Evolutionary conservation across 2,888 invertebrate genomes (phyloP).

Genomic region (Callosobruchus maculatus): DNA sequence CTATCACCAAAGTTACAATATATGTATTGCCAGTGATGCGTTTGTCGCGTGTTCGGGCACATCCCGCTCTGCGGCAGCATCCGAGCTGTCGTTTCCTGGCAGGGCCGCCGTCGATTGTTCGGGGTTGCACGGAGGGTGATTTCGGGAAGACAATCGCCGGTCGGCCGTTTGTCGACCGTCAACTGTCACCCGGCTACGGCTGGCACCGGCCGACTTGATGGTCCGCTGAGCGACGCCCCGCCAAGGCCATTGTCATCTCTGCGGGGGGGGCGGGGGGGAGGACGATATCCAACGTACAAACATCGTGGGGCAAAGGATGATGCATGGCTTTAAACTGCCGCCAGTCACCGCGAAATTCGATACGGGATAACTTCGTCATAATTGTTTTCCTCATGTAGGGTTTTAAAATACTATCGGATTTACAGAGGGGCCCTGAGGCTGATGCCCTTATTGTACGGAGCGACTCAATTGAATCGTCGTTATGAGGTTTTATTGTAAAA

Average conservation of each 20-base stretch:
- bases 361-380: no score
- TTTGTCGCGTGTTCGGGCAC: not conserved
- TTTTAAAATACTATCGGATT: no score
- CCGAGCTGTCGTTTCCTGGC: not conserved
- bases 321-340: no score
- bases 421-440: no score
- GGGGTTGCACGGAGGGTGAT: constrained; percentile 42
- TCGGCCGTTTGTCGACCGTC: constrained; percentile 5
- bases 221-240: not conserved
- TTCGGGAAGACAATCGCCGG: constrained; percentile 12
- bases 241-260: not conserved
- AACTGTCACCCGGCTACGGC: not conserved
- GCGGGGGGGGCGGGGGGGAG: not conserved
- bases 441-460: no score
- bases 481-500: no score
- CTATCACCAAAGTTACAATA: no score
- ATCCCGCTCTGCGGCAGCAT: not conserved
- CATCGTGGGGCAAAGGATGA: not conserved
- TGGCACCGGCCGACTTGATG: not conserved
- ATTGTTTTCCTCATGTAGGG: no score
- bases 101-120: constrained; percentile 17
- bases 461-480: no score
- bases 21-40: no score
- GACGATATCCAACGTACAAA: not conserved
- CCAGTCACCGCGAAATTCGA: no score